Conservation (phyloP, 2,797 vertebrate species). For the Gambelia wislizenii region DNA sequence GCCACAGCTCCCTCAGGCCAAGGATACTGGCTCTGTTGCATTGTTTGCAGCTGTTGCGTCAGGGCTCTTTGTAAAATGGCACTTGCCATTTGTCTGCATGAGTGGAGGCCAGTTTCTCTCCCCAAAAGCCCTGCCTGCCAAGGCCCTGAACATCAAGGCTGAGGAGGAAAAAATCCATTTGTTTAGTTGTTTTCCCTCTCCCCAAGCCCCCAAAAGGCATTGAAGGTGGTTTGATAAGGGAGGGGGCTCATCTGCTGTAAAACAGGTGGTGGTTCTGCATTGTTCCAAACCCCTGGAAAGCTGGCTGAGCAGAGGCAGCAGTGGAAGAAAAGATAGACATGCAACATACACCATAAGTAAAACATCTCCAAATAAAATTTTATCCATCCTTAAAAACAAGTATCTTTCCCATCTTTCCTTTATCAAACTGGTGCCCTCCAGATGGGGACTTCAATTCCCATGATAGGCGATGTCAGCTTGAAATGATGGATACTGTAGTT, state of each 20-base stretch:
- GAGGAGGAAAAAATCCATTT: constrained; percentile 1
- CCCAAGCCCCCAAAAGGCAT: constrained; percentile 11
- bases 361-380: neutral
- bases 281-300: neutral
- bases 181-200: neutral
- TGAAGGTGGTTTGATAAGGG: neutral
- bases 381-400: too few relatives aligned
- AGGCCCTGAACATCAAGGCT: neutral
- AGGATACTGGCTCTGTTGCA: constrained; percentile 36
- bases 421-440: neutral
- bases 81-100: neutral
- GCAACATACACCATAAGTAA: too few relatives aligned
- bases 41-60: constrained; percentile 8
- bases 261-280: neutral
- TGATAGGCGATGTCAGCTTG: too few relatives aligned
- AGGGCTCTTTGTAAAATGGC: neutral
- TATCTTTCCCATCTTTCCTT: neutral
- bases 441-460: neutral
- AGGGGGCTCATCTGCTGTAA: neutral
- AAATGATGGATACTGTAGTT: too few relatives aligned
- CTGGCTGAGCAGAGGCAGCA: neutral
- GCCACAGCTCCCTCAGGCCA: constrained; percentile 23
- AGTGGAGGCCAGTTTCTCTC: neutral
- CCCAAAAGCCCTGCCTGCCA: neutral
- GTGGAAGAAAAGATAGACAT: neutral